These are phyloP conservation scores for Lepas anatifera DNA, from an alignment of 2,888 invertebrate genomes.

Conservation along the genomic window DNA sequence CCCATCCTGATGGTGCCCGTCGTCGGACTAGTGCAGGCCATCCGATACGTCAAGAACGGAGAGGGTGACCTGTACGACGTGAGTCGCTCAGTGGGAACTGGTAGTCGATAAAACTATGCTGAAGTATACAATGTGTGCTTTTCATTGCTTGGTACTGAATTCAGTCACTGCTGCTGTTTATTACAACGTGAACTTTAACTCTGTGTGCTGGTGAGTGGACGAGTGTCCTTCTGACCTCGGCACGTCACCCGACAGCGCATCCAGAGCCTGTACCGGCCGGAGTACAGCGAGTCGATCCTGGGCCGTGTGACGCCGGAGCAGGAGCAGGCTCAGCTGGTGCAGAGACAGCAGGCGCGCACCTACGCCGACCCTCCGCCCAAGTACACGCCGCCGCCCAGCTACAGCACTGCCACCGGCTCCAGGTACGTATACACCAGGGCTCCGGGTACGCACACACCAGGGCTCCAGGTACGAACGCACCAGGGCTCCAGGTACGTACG, in stretches of 20 bases:
- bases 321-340: not conserved
- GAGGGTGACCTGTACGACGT: constrained; percentile 80
- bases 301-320: not conserved
- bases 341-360: constrained; percentile 10
- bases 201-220: too few species aligned
- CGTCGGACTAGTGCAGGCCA: constrained; percentile 49
- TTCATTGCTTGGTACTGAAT: too few species aligned
- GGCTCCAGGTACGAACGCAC: too few species aligned
- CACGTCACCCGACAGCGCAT: constrained; percentile 3
- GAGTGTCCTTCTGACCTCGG: too few species aligned
- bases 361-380: not conserved
- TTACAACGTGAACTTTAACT: too few species aligned
- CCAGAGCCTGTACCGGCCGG: not conserved
- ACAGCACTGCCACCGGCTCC: not conserved
- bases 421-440: not conserved
- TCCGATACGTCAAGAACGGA: constrained; percentile 59
- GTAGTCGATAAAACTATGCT: too few species aligned
- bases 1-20: constrained; percentile 60
- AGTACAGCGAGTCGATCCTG: not conserved
- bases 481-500: too few species aligned
- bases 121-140: too few species aligned
- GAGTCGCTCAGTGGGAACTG: too few species aligned
- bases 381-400: not conserved
- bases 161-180: too few species aligned
- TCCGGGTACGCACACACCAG: too few species aligned